Base-by-base conservation (phyloP, 2,113 vertebrate genomes). In the Brachypteracias leptosomus region DNA sequence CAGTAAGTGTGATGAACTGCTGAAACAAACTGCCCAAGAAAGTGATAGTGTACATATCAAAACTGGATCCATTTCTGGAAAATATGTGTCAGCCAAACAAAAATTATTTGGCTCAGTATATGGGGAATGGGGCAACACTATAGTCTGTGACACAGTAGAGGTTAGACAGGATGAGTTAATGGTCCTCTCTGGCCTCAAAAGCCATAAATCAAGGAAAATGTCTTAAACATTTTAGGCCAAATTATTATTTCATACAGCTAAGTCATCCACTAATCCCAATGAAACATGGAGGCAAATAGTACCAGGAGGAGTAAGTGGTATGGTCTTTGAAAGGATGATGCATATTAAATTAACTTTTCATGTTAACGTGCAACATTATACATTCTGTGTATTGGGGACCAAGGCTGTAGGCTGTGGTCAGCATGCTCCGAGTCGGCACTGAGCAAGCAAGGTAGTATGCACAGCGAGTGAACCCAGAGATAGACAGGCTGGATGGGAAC, bases 21-120 rank as follows among this genome's bases (percentile, higher is more conserved):
- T 92, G 75, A 94, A 88, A 89, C 59, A 94, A 90, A 81, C 51
- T 90, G 65, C 42, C n/a, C 51, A 19, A 40, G 57, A 80, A 93
- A 92, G 52, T 49, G 47, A 57, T 75, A 74, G 70, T 33, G 57
- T 77, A 46, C 44, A 26, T 78, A 94, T 52, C 85, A 95, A 86
- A 90, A 84, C 22, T 49, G 47, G 49, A 90, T 61, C 12, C 6
- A 44, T 87, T 65, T 81, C 73, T 89, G 76, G 83, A 81, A 92
- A 86, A 88, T 59, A 59, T 0, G 3, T 33, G 44, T 73, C 57
- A 87, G 57, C 12, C 76, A 90, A 94, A 42, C 44, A 81, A 59
- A 92, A 95, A 81, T 68, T 55, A 35, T 11, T 42, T 9, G 47
- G 44, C 52, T 81, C 11, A 0, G 3, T 61, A 17, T 63, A n/a